Evolutionary conservation across 1,140 invertebrate genomes (phyloP), one percentile per base, ranked within the genome.

Genomic region (Megalonaias nervosa): DNA sequence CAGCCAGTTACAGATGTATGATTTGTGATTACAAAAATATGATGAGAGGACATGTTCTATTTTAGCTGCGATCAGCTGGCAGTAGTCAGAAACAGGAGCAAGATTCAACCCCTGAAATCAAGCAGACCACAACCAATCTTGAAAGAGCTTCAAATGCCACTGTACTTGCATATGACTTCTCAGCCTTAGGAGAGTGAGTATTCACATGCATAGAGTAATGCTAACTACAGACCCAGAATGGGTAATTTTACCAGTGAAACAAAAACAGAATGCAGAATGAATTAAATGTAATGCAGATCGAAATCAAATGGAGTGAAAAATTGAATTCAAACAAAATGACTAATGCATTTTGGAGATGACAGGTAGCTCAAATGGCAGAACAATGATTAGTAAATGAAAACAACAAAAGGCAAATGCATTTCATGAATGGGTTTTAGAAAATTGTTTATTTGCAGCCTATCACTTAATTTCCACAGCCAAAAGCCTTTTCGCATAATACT

Each of bases 141-240:
- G 71, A 73, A 19, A 67, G 71, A 26, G 26, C 62, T 23, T 62
- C 80, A 56, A 75, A 82, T 65, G 76, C 82, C 31, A 78, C 82
- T 70, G 87, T 87, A 65, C 77, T 87, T 48, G 74, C 84, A 14
- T 89, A 85, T 81, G 87, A 89, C 67, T 89, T 89, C 66, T 87
- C 86, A 14, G 84, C 82, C 58, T 69, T 89, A 38, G 84, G 84
- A 71, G 85, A 86, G 87, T 88, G 79, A 81, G 83, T 83, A 67
- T 68, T 21, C 38, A 48, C 38, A 48, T 48, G 38, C 38, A 48
- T 48, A 11, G 38, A 48, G 38, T 48, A 48, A 48, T 48, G 38
- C 2, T 48, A 48, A 48, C 38, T 23, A 31, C 19, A 38, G 56
- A 31, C 56, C 14, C 21, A n/a, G 64, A 23, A 66, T 19, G 64